A percentile compares a stretch with the other conserved stretches of the same genome.
Evolutionary conservation across 2,888 invertebrate genomes (phyloP).

Genomic region (Cantharis rufa): DNA sequence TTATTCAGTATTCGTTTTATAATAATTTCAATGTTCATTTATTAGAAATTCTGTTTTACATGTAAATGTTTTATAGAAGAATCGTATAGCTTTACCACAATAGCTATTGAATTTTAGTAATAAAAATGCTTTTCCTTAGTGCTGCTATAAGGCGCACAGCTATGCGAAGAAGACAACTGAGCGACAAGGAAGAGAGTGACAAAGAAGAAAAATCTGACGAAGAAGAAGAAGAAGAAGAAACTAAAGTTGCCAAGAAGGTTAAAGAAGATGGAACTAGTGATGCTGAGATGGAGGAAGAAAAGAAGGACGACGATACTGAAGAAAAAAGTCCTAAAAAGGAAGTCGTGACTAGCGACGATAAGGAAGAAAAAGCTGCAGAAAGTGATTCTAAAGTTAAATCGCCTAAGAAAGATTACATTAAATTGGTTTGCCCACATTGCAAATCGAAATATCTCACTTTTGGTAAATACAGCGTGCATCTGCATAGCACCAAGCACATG

Average conservation of each 20-base stretch:
- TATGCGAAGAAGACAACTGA: constrained; percentile 19
- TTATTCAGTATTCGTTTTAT: background rate
- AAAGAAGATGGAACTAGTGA: background rate
- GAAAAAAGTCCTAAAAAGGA: constrained; percentile 55
- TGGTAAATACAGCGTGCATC: constrained; percentile 74
- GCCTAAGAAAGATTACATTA: constrained; percentile 62
- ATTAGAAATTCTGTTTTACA: background rate
- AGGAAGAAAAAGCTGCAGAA: constrained; percentile 59
- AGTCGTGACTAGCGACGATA: constrained; percentile 58
- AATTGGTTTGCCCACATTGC: constrained; percentile 78
- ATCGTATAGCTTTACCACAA: too few relatives aligned
- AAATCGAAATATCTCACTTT: constrained; percentile 75
- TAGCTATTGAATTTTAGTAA: background rate
- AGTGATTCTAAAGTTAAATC: constrained; percentile 49
- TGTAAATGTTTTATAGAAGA: background rate
- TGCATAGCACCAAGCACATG: constrained; percentile 72
- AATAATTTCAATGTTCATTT: background rate
- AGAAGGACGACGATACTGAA: constrained; percentile 45
- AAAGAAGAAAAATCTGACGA: constrained; percentile 52
- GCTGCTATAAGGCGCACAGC: constrained; percentile 41
- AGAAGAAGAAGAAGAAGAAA: constrained; percentile 46
- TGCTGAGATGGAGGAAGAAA: constrained; percentile 44
- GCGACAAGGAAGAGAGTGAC: constrained; percentile 47
- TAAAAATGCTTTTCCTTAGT: background rate
- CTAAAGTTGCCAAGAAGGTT: constrained; percentile 43